Evolutionary conservation across 2,113 vertebrate species (phyloP).

Genomic region (Ammodytes dubius): DNA sequence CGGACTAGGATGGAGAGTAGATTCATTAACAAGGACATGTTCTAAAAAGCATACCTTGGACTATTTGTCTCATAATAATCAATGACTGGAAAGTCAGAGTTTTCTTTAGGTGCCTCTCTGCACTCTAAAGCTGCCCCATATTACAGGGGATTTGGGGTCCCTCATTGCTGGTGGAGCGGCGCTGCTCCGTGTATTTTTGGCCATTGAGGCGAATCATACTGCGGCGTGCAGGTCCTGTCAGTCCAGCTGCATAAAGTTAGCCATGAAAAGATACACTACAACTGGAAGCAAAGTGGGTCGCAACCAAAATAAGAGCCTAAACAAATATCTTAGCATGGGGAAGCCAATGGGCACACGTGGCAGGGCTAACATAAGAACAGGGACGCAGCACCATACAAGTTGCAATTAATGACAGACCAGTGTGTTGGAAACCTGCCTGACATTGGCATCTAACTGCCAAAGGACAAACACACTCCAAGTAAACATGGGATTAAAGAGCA

Average conservation of each 20-base stretch:
- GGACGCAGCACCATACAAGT: not conserved
- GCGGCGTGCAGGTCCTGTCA: slow-evolving; percentile 63
- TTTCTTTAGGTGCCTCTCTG: not conserved
- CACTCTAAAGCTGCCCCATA: slow-evolving; percentile 23
- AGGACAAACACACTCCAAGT: not conserved
- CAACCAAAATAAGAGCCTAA: slow-evolving; percentile 46
- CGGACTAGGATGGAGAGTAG: not conserved
- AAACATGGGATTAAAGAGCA: too few species aligned
- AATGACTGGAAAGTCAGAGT: not conserved
- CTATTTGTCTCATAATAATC: not conserved
- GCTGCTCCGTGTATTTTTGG: slow-evolving; percentile 86
- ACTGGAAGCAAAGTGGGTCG: slow-evolving; percentile 12
- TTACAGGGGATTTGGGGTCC: slow-evolving; percentile 49
- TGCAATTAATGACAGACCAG: too few species aligned
- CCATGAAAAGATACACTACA: not conserved
- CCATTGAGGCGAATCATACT: slow-evolving; percentile 63
- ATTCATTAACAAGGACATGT: not conserved
- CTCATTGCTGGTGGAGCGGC: slow-evolving; percentile 77
- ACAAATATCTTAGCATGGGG: not conserved
- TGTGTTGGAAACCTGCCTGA: not conserved
- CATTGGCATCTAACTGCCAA: too few species aligned
- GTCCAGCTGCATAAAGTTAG: slow-evolving; percentile 40
- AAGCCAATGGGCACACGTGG: not conserved
- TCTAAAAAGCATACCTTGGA: not conserved
- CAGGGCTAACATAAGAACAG: too few species aligned